Conservation (phyloP, 2,113 vertebrate species). For the Pterophyllum scalare region DNA sequence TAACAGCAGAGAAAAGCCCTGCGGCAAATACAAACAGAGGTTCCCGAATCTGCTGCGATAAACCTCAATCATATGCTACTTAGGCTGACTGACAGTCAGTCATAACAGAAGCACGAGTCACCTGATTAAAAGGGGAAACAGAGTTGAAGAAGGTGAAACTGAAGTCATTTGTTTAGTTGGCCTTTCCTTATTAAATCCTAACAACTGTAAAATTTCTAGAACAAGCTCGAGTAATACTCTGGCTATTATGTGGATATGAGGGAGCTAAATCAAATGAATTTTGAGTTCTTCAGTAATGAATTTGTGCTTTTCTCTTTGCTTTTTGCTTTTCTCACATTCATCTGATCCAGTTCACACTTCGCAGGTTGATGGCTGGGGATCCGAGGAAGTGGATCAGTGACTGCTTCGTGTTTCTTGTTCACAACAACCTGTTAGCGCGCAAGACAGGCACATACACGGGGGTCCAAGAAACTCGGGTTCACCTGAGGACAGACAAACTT, state of each 20-base stretch:
- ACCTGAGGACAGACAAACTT: not conserved
- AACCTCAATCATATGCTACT: conserved; percentile 71
- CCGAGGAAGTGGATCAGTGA: not conserved
- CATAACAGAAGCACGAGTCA: conserved; percentile 61
- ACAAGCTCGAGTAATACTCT: not conserved
- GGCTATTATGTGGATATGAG: not conserved
- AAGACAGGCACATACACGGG: not conserved
- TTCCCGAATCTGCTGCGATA: conserved; percentile 72
- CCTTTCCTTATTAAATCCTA: conserved; percentile 48
- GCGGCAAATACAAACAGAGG: conserved; percentile 67
- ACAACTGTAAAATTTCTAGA: conserved; percentile 36
- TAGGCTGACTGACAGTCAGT: conserved; percentile 70
- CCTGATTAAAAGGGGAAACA: conserved; percentile 52
- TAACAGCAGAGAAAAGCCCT: conserved; percentile 64
- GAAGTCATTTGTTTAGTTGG: conserved; percentile 54
- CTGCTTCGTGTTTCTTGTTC: not conserved
- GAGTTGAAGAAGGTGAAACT: conserved; percentile 58
- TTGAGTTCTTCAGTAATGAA: not conserved
- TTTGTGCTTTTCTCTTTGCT: not conserved
- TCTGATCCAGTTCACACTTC: not conserved
- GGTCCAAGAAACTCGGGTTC: not conserved
- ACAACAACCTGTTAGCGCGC: not conserved
- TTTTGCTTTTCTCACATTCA: not conserved
- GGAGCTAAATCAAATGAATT: not conserved
- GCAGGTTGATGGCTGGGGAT: not conserved